A percentile compares a stretch with the other conserved stretches of the same genome.
Evolutionary conservation across 2,797 vertebrate genomes (phyloP).

Genomic region (Phrynocephalus vlangalii): DNA sequence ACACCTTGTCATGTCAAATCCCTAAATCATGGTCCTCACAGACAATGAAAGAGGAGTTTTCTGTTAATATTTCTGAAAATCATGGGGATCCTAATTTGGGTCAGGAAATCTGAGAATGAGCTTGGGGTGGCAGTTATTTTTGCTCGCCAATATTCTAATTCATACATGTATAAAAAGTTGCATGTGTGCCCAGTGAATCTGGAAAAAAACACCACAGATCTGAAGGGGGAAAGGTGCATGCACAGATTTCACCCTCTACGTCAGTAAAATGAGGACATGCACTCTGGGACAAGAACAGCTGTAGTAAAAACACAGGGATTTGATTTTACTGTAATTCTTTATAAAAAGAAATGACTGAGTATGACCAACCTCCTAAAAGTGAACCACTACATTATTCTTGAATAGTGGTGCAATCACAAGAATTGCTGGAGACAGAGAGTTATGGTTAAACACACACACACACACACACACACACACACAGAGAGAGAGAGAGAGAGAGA

Average conservation of each 20-base stretch:
- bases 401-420: too few relatives aligned
- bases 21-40: neutral
- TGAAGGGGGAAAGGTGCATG: neutral
- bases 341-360: neutral
- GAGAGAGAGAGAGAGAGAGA: too few relatives aligned
- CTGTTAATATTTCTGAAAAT: neutral
- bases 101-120: neutral
- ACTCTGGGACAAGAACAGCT: neutral
- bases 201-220: neutral
- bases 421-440: too few relatives aligned
- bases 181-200: too few relatives aligned
- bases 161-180: neutral
- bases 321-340: neutral
- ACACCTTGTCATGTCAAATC: neutral
- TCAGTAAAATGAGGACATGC: neutral
- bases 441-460: too few relatives aligned
- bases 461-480: accelerated
- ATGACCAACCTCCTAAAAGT: neutral
- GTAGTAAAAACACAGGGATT: neutral
- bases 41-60: neutral
- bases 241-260: neutral
- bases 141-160: neutral
- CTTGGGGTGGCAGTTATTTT: neutral
- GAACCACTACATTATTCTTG: neutral
- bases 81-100: neutral